These are phyloP conservation scores for Neosalanx taihuensis DNA, from an alignment of 2,797 vertebrate genomes.

Conservation along the genomic window DNA sequence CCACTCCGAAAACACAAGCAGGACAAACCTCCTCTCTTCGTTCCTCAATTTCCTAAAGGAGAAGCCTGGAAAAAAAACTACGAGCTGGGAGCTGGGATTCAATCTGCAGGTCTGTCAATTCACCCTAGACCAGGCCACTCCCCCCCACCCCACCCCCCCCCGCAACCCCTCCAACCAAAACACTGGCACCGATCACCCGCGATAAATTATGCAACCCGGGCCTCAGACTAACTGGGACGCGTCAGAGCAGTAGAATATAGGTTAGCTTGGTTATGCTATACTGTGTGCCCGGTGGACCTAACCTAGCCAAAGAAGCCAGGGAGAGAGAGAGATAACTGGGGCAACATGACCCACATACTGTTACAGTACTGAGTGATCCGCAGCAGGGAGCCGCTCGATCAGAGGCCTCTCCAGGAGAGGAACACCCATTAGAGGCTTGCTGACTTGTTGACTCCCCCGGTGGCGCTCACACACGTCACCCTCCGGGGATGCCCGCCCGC, in stretches of 20 bases:
- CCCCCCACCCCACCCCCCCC: no score
- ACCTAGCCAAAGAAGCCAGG: conserved; percentile 46
- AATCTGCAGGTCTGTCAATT: neutral
- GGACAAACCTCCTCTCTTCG: no score
- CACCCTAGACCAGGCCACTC: neutral
- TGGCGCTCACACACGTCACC: no score
- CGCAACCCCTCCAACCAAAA: neutral
- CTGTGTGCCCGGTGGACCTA: conserved; percentile 42
- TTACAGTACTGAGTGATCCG: neutral
- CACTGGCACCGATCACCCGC: conserved; percentile 17
- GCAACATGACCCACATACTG: conserved; percentile 59
- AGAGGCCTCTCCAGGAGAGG: neutral
- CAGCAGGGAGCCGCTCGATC: neutral
- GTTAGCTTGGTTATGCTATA: conserved; percentile 61
- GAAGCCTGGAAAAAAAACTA: no score
- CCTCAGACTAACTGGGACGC: conserved; percentile 39
- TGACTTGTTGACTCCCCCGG: neutral
- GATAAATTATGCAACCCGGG: conserved; percentile 49
- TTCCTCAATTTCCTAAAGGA: no score
- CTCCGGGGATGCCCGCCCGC: no score
- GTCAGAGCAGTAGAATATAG: conserved; percentile 56
- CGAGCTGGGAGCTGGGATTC: no score
- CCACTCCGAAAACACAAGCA: no score
- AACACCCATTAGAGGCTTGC: neutral
- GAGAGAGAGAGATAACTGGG: conserved; percentile 47